Conservation (phyloP, 2,888 invertebrate species). For the Eupithecia centaureata region DNA sequence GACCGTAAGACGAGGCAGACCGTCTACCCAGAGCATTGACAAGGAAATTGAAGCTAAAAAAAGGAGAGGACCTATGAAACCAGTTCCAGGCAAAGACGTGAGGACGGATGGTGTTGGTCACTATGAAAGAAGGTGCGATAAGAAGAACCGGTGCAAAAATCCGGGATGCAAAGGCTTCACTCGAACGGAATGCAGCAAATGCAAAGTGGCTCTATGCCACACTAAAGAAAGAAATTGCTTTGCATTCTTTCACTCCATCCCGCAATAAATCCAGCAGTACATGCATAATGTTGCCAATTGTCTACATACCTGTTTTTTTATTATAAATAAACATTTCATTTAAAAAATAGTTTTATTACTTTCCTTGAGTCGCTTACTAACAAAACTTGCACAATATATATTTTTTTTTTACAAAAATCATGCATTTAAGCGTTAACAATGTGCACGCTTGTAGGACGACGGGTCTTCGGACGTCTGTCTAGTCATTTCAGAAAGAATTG, state of each 20-base stretch:
- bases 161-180: conserved; percentile 43
- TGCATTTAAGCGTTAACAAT: no score
- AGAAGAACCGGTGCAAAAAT: conserved; percentile 44
- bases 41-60: conserved; percentile 41
- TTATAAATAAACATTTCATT: conserved; percentile 9
- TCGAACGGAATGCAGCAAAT: conserved; percentile 44
- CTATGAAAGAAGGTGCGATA: conserved; percentile 41
- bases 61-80: conserved; percentile 40
- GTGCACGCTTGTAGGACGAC: neutral
- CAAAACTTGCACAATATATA: neutral
- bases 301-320: conserved; percentile 11
- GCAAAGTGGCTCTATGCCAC: conserved; percentile 43
- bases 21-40: conserved; percentile 36
- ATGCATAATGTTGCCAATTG: conserved; percentile 2
- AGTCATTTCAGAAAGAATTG: no score
- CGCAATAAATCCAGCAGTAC: conserved; percentile 4
- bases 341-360: conserved; percentile 17
- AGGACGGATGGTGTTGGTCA: conserved; percentile 46
- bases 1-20: conserved; percentile 39
- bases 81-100: conserved; percentile 38
- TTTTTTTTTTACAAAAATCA: no score
- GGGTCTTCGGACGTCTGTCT: no score
- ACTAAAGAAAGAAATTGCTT: conserved; percentile 46
- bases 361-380: conserved; percentile 8
- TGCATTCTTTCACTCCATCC: conserved; percentile 20